Base-by-base conservation (phyloP, 2,113 vertebrate genomes). In the Campylorhamphus procurvoides region DNA sequence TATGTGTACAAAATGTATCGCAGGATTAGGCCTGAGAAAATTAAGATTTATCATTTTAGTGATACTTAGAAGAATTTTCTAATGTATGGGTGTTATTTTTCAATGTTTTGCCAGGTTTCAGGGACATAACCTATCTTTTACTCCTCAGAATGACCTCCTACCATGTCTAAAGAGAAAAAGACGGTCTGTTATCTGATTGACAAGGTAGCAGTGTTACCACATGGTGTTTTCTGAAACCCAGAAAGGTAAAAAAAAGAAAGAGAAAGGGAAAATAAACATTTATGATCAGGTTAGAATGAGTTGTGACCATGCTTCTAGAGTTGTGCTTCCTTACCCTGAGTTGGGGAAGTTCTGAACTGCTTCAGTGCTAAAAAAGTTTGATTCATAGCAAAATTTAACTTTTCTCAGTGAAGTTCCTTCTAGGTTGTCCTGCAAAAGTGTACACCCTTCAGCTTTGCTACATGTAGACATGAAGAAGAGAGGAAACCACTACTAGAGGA, bases 11-110 rank as follows among this genome's bases (percentile, higher is more conserved):
- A 96, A 95, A 87, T 58, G 74, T 37, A 75, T 28, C 12, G 2
- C 56, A 86, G 75, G 55, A 77, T 88, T 89, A 76, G 52, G 85
- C 93, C 75, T 96, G 93, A 81, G 93, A 97, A 97, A 97, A 90
- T 84, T 23, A 77, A 73, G 44, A 64, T 80, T 88, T 94, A 56
- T 86, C 29, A 74, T 90, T 93, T 90, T 77, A 74, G 67, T 63
- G 68, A 46, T 82, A 73, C 55, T 84, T 85, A 50, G 28, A 84
- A 73, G 76, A 73, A 55, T 58, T 76, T 91, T 39, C 39, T 35
- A 35, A 11, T 23, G 14, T 42, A 47, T 16, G 27, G 47, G 68
- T 80, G 42, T 31, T 83, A 66, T 85, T 96, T 87, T 88, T 73
- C 78, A 86, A 5, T 28, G 31, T 22, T 93, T 85, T 91, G 24